Evolutionary conservation across 2,888 invertebrate genomes (phyloP).

Genomic region (Elmis aenea): DNA sequence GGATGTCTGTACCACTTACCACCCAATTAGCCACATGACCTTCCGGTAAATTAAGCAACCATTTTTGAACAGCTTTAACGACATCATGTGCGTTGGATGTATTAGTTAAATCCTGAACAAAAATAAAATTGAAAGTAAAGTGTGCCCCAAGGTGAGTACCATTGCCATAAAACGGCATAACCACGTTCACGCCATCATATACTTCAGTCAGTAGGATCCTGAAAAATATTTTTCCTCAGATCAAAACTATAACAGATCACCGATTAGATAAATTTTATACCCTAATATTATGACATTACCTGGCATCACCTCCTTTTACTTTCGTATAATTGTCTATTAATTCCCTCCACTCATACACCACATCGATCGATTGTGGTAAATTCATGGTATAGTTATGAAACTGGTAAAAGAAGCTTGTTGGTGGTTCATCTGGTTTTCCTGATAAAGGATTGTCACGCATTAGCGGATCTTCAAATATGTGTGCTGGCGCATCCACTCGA

Average conservation of each 20-base stretch:
- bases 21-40: slow-evolving; percentile 70
- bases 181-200: slow-evolving; percentile 56
- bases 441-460: slow-evolving; percentile 45
- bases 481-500: slow-evolving; percentile 69
- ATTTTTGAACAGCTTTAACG: slow-evolving; percentile 58
- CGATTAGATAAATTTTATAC: too few relatives aligned
- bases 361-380: slow-evolving; percentile 56
- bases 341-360: slow-evolving; percentile 63
- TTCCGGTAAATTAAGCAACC: slow-evolving; percentile 59
- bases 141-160: slow-evolving; percentile 55
- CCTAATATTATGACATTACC: too few relatives aligned
- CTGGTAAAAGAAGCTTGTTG: slow-evolving; percentile 52
- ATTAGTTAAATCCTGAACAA: slow-evolving; percentile 57
- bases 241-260: too few relatives aligned
- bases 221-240: slow-evolving; percentile 6
- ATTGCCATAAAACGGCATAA: slow-evolving; percentile 62
- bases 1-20: slow-evolving; percentile 49
- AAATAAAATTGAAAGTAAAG: slow-evolving; percentile 73
- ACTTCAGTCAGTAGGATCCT: slow-evolving; percentile 75
- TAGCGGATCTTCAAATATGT: slow-evolving; percentile 44
- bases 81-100: slow-evolving; percentile 58
- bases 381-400: slow-evolving; percentile 59
- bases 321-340: slow-evolving; percentile 54
- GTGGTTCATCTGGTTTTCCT: slow-evolving; percentile 19
- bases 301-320: slow-evolving; percentile 41